Base-by-base conservation (phyloP, 2,113 vertebrate species). In the Ochotona curzoniae region DNA sequence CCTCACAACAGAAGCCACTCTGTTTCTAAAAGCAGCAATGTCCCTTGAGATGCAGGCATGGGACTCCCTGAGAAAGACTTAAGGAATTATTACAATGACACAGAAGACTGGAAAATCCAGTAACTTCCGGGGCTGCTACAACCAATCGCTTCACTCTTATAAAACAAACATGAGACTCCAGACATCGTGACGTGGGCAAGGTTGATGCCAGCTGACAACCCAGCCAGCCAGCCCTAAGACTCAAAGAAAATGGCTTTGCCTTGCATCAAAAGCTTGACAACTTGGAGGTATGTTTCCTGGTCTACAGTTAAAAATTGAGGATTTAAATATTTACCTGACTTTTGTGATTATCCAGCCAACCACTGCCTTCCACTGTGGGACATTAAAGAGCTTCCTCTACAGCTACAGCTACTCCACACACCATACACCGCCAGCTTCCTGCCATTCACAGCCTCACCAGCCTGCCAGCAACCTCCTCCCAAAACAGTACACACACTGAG, bases 301-400 rank as follows among this genome's bases (percentile, higher is more conserved):
- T 90, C 60, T 90, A 51, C 88, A 63, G 92, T 75, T 94, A 66
- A 92, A 44, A 96, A 83, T 79, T 70, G 71, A 95, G 83, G 70
- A 91, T 71, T 92, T 85, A 54, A 88, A 94, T 87, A 85, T 91
- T 89, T 94, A 67, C 75, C 89, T 93, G 75, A 87, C 83, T 95
- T 95, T 90, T 28, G 75, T 91, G 82, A 91, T 91, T 76, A 86
- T 86, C 47, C 83, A 91, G 89, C 75, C 79, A 93, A 88, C 83
- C 54, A n/a, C 0, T 38, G 64, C 76, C 82, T 81, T 94, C 61
- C 64, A 51, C 66, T 26, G 13, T 0, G 5, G 61, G 32, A 84
- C 84, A 81, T 80, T 70, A 91, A 94, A 89, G 84, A 20, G 38
- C 21, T 94, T 91, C 61, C 87, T 61, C 61, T 28, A 5, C 17